Percentiles rank a stretch among this genome's conserved stretches.
These are phyloP conservation scores for Pentalonia nigronervosa DNA, from an alignment of 1,140 invertebrate genomes.

Conservation along the genomic window DNA sequence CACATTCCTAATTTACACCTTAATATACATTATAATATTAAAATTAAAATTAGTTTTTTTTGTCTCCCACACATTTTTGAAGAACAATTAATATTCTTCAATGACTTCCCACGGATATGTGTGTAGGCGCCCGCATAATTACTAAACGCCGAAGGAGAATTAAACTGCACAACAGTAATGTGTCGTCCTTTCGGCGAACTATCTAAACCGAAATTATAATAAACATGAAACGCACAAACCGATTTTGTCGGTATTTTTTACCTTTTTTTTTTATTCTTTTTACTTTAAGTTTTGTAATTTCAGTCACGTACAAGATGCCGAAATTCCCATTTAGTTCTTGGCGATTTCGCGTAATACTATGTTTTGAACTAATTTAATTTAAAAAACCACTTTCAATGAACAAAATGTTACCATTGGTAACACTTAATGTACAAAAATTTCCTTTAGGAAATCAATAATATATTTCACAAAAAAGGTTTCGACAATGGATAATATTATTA, in stretches of 20 bases:
- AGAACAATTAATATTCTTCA: slow-evolving; percentile 18
- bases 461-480: not conserved
- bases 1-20: not conserved
- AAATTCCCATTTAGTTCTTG: slow-evolving; percentile 24
- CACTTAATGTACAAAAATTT: not conserved
- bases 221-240: not conserved
- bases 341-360: slow-evolving; percentile 4
- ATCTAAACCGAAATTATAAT: slow-evolving; percentile 6
- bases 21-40: not conserved
- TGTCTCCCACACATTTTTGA: not conserved
- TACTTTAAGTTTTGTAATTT: not conserved
- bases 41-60: not conserved
- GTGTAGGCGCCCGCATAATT: slow-evolving; percentile 8
- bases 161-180: slow-evolving; percentile 6
- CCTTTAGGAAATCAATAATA: not conserved
- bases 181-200: not conserved
- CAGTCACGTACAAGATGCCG: slow-evolving; percentile 24
- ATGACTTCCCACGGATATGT: not conserved
- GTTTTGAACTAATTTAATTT: slow-evolving; percentile 42
- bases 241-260: not conserved
- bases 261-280: not conserved
- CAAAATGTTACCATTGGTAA: not conserved
- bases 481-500: not conserved
- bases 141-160: not conserved
- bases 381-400: slow-evolving; percentile 36